phyloP scores from a whole-genome alignment of 2,888 invertebrate species.

The Parelbella ahira region DNA sequence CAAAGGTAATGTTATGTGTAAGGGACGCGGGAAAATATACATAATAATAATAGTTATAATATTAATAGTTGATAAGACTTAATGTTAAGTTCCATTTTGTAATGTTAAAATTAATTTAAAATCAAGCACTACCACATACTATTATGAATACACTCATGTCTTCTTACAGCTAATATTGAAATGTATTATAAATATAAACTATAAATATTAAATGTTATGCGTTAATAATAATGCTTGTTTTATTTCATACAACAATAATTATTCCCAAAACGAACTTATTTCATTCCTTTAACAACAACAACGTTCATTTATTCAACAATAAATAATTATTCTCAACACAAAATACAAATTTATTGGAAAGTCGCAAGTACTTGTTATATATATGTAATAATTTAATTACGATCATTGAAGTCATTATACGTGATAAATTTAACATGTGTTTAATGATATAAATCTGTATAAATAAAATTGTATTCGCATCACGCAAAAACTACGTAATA shows the following conservation, averaged over 20 bases:
- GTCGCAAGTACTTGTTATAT: too few species aligned
- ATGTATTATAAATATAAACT: conserved; percentile 81
- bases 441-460: too few species aligned
- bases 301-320: too few species aligned
- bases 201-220: conserved; percentile 85
- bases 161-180: conserved; percentile 80
- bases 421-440: too few species aligned
- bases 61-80: conserved; percentile 39
- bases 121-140: conserved; percentile 76
- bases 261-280: not conserved
- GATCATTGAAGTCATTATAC: too few species aligned
- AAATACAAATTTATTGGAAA: too few species aligned
- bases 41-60: conserved; percentile 51
- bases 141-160: conserved; percentile 77
- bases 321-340: too few species aligned
- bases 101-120: conserved; percentile 72
- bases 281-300: too few species aligned
- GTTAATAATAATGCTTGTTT: conserved; percentile 82
- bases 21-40: conserved; percentile 54
- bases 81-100: conserved; percentile 73
- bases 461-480: too few species aligned
- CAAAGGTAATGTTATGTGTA: conserved; percentile 31
- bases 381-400: too few species aligned
- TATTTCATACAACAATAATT: conserved; percentile 37
- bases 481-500: too few species aligned